Evolutionary conservation across 2,113 vertebrate genomes (phyloP), one percentile per base, ranked within the genome.

Genomic region (Chascanopsetta lugubris): DNA sequence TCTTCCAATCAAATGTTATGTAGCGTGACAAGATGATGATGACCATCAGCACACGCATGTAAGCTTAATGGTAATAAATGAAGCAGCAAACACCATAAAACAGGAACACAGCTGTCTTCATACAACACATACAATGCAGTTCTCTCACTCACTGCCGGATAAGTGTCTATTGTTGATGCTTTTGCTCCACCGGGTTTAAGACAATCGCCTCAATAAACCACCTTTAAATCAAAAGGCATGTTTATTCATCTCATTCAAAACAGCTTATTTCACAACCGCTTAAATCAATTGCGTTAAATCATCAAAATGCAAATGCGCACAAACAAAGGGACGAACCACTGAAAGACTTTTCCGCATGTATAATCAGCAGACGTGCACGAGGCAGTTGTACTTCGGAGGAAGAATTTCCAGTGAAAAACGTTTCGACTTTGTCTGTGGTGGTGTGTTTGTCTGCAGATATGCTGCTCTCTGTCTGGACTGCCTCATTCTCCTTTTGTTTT

Each of bases 21-120:
- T 46, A 46, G 42, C 30, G 20, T 65, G 69, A 77, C 55, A 65
- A 42, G 43, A 75, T 53, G 50, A 83, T 78, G 63, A 36, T 47
- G 55, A 69, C 49, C 64, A 76, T 86, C 58, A 73, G 58, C 50
- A 46, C 34, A 55, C 60, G 40, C 1, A 54, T 62, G 53, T 55
- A 55, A 55, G 48, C 36, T 38, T 65, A 71, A 75, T 69, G 51
- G 13, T 54, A 36, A 17, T 73, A 58, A 60, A 29, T 11, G 2
- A 61, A 38, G 56, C 34, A 17, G 22, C 48, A 43, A 36, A 53
- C 40, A 62, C 8, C 29, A 8, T 69, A 66, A 59, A 75, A 50
- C 9, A 1, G 2, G 8, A 46, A 32, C 29, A 61, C 68, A 64
- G 60, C n/a, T 53, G 1, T 61, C 57, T 57, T 15, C 38, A 57